A percentile compares a stretch with the other conserved stretches of the same genome.
Conservation (phyloP, 2,888 invertebrate genomes). For the Aphidius colemani region DNA sequence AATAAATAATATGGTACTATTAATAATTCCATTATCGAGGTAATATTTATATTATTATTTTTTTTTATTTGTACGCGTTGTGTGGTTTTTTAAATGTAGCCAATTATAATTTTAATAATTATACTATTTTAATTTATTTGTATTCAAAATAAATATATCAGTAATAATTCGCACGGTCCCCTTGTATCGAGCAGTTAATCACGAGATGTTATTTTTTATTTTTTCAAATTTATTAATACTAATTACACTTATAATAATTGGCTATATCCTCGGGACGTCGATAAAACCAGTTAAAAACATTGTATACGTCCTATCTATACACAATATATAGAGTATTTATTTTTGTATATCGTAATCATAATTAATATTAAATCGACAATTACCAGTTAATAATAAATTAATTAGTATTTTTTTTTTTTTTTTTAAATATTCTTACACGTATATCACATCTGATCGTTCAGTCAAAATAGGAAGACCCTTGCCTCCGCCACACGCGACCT, state of each 20-base stretch:
- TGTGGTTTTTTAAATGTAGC: constrained; percentile 18
- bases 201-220: constrained; percentile 37
- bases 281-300: constrained; percentile 58
- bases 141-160: constrained; percentile 9
- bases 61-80: constrained; percentile 9
- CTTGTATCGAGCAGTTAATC: constrained; percentile 45
- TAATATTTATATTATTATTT: constrained; percentile 24
- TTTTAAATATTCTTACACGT: constrained; percentile 52
- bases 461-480: constrained; percentile 61
- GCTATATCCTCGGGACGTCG: constrained; percentile 53
- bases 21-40: constrained; percentile 11
- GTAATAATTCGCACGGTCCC: constrained; percentile 40
- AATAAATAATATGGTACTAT: constrained; percentile 22
- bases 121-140: constrained; percentile 9
- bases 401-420: constrained; percentile 35
- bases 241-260: constrained; percentile 44
- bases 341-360: constrained; percentile 50
- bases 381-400: constrained; percentile 53
- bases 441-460: constrained; percentile 62
- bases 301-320: constrained; percentile 56
- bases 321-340: constrained; percentile 48
- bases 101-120: constrained; percentile 22
- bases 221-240: constrained; percentile 29
- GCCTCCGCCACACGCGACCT: constrained; percentile 47
- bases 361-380: constrained; percentile 44